A percentile compares a stretch with the other conserved stretches of the same genome.
These are phyloP conservation scores for Fratercula arctica DNA, from an alignment of 2,797 vertebrate species.

Conservation along the genomic window DNA sequence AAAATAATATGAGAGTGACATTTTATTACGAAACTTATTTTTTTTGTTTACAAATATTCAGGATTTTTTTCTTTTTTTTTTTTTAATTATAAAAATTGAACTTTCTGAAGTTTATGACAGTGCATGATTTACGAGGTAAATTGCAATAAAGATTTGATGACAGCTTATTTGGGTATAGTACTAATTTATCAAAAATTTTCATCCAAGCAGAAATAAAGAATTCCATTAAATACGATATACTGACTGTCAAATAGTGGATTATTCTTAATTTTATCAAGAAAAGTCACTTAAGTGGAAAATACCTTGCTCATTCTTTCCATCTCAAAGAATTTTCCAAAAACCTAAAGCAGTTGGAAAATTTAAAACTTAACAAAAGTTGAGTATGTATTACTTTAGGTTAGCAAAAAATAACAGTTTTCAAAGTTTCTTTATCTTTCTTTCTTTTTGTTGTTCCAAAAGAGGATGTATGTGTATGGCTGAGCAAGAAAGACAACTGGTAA, in stretches of 20 bases:
- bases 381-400: not conserved
- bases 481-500: not conserved
- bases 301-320: not conserved
- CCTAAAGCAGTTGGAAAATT: not conserved
- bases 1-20: not conserved
- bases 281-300: not conserved
- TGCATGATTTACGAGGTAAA: not conserved
- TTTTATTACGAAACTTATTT: not conserved
- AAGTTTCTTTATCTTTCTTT: not conserved
- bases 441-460: not conserved
- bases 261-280: not conserved
- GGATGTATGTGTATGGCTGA: not conserved
- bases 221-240: not conserved
- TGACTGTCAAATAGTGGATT: not conserved
- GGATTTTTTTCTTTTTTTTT: not conserved
- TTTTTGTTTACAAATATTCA: not conserved
- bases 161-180: not conserved
- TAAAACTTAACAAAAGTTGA: not conserved
- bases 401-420: not conserved
- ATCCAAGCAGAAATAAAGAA: not conserved
- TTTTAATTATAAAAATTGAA: not conserved
- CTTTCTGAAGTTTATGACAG: not conserved
- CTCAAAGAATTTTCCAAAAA: not conserved
- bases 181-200: not conserved
- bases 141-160: not conserved